Base-by-base conservation (phyloP, 2,113 vertebrate species). In the Aleadryas rufinucha region DNA sequence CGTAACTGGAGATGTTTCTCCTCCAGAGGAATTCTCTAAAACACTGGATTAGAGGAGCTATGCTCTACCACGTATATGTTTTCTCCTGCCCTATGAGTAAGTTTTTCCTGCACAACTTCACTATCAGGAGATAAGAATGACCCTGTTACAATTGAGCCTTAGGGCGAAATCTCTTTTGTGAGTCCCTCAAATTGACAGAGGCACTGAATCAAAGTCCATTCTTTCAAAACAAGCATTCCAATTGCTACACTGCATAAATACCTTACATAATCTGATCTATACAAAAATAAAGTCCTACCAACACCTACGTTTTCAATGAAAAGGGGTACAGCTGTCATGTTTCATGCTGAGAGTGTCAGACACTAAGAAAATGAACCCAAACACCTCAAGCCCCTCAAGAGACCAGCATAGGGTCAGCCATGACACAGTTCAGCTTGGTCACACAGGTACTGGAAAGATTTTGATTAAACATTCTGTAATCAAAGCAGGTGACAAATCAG, bases 291-390 rank as follows among this genome's bases (percentile, higher is more conserved):
- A 37, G 16, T 24, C 49, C 39, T 65, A 45, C 22, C 39, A 59
- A 49, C 60, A 53, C 8, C 1, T 60, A 30, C 5, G 4, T n/a
- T 90, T 90, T 56, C 49, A 90, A 24, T 3, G 37, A 37, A 54
- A 88, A 64, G 49, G 39, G 16, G 10, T 69, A 74, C 44, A 35
- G 50, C 39, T 57, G 23, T 26, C 37, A 15, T 24, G 42, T 23
- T 92, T 52, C 35, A n/a, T 26, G n/a, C 5, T 61, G 42, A 77
- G 22, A 45, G 23, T 10, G 22, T 18, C 8, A 54, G 30, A 84
- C 31, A 66, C 20, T 0, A 1, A 61, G 28, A 47, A 74, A 80
- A 61, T 0, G 0, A 83, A n/a, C 8, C 18, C 23, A 68, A 33
- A 7, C 49, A 75, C 4, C 20, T 65, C 35, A 57, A 49, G 44